Evolutionary conservation across 2,113 vertebrate genomes (phyloP).

Genomic region (Neolamprologus fasciatus): DNA sequence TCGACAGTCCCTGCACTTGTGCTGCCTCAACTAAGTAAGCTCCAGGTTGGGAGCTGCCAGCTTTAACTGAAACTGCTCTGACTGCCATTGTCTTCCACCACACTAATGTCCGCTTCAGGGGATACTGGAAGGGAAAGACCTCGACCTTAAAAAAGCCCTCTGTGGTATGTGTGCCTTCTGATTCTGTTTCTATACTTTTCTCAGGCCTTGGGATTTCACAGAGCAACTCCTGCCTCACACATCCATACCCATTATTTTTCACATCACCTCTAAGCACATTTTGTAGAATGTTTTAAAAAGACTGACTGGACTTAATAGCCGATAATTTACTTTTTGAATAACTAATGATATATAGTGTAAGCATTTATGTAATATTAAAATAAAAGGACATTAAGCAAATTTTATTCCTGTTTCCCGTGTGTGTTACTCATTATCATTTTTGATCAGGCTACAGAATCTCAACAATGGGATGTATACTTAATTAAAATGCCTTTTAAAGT

Average conservation of each 20-base stretch:
- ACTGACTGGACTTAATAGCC: background rate
- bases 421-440: background rate
- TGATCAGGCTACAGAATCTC: background rate
- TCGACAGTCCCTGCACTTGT: background rate
- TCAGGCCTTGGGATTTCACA: background rate
- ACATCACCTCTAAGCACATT: background rate
- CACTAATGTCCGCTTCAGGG: background rate
- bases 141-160: background rate
- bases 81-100: background rate
- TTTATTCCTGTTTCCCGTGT: background rate
- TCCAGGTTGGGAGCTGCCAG: background rate
- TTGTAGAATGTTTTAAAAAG: background rate
- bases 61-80: background rate
- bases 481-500: background rate
- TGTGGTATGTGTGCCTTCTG: background rate
- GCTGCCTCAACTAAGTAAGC: background rate
- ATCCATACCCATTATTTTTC: background rate
- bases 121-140: background rate
- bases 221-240: background rate
- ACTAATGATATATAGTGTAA: background rate
- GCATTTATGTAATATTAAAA: background rate
- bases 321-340: background rate
- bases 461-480: background rate
- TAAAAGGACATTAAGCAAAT: background rate
- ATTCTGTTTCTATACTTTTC: background rate